phyloP scores from a whole-genome alignment of 2,797 vertebrate species.

The Xenops minutus region DNA sequence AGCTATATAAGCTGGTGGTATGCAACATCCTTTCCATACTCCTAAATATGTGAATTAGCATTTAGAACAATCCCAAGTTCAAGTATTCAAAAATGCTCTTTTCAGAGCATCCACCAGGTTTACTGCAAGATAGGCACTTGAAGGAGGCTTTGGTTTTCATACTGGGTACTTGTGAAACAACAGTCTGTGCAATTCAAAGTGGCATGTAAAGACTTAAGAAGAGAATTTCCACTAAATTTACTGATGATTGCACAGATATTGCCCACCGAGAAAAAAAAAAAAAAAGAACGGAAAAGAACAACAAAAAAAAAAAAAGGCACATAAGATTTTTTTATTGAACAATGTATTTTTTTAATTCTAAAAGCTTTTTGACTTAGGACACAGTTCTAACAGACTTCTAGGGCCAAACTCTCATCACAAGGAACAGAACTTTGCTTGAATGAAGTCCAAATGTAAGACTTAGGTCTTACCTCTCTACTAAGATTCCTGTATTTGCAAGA shows the following conservation, averaged over 20 bases:
- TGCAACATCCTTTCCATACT: constrained; percentile 45
- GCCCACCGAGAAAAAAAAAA: background rate
- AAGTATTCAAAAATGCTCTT: constrained; percentile 70
- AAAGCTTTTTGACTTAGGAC: background rate
- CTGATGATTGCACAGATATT: background rate
- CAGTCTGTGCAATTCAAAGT: constrained; percentile 20
- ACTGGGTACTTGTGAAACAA: constrained; percentile 30
- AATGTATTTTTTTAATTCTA: background rate
- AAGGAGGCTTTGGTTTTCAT: constrained; percentile 55
- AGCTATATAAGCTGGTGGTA: constrained; percentile 40
- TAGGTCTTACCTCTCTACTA: background rate
- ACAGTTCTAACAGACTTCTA: background rate
- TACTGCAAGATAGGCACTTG: constrained; percentile 70
- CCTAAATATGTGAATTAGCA: constrained; percentile 62
- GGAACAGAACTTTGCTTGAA: background rate
- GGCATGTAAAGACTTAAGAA: background rate
- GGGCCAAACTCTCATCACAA: background rate
- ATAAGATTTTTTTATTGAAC: background rate
- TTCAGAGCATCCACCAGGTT: constrained; percentile 68
- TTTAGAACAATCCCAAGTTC: constrained; percentile 65
- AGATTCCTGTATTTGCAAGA: background rate
- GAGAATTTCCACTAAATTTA: background rate
- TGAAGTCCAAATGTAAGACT: background rate
- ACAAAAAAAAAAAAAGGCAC: background rate
- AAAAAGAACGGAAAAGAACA: background rate